These are phyloP conservation scores for Mayetiola destructor DNA, from an alignment of 2,888 invertebrate genomes.

Conservation along the genomic window DNA sequence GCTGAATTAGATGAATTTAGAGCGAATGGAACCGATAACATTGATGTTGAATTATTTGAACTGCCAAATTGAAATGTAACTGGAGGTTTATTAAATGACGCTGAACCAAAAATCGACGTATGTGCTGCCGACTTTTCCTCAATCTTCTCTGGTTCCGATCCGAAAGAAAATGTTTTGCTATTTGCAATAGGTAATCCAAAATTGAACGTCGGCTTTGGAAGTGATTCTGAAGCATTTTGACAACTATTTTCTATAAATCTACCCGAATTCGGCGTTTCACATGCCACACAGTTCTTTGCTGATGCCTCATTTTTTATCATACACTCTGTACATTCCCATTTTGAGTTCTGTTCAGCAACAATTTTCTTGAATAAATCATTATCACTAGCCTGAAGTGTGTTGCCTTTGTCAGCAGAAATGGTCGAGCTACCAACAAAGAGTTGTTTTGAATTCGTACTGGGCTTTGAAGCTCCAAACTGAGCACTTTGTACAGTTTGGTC, in stretches of 20 bases:
- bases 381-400: too few species aligned
- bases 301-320: conserved; percentile 41
- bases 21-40: background rate
- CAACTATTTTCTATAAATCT: background rate
- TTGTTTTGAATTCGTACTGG: too few species aligned
- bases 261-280: conserved; percentile 32
- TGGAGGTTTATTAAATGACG: too few species aligned
- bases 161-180: background rate
- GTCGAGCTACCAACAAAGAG: too few species aligned
- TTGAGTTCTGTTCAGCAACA: conserved; percentile 28
- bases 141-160: background rate
- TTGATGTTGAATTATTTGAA: background rate
- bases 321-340: conserved; percentile 49
- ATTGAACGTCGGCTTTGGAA: background rate
- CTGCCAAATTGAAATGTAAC: background rate
- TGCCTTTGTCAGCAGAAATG: too few species aligned
- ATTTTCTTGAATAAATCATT: conserved; percentile 31
- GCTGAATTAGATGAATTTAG: background rate
- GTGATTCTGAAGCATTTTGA: background rate
- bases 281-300: conserved; percentile 41
- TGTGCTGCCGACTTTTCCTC: background rate
- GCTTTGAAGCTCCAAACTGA: too few species aligned
- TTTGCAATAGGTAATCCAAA: background rate
- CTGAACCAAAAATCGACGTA: too few species aligned
- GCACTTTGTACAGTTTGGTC: too few species aligned